Evolutionary conservation across 2,797 vertebrate genomes (phyloP), one percentile per base, ranked within the genome.

Genomic region (Petrocephalus schoutedeni): DNA sequence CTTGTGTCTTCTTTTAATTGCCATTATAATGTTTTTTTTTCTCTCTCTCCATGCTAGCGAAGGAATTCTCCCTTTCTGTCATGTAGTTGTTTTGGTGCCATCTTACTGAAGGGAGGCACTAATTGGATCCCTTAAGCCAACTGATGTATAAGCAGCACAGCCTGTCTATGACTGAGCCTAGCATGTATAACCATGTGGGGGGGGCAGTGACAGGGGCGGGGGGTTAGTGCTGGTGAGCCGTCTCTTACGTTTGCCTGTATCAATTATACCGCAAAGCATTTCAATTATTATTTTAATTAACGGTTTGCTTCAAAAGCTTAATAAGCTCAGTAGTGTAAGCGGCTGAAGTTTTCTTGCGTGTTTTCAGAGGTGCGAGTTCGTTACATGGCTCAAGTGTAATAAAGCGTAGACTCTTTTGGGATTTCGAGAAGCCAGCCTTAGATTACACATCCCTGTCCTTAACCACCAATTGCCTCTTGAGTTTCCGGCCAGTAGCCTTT

Each of bases 101-200:
- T 53, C n/a, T 83, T 53, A 77, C 41, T 83, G 21, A 12, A 49
- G 19, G 49, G 80, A 49, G 53, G 10, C 51, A 83, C 49, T 83
- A 83, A 83, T 83, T 83, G 80, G 80, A 83, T 51, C 80, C 16
- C n/a, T 83, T 83, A 51, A 51, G 80, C 80, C 51, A 83, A 83
- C 49, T 51, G 36, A 53, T 51, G n/a, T 74, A 74, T 74, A 71
- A 41, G 45, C 32, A n/a, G 49, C 80, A 51, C 80, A 83, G 80
- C 45, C 77, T 49, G 19, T 21, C 77, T 3, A 45, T 49, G 77
- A 49, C 45, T 71, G 36, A 77, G 36, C 16, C 10, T 12, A 0
- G 10, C 7, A 21, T 51, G 9, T 5, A 54, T 45, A 21, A 12
- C n/a, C 21, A 21, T 14, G 49, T 4, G 4, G 16, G 19, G 9